Evolutionary conservation across 2,888 invertebrate genomes (phyloP).

Genomic region (Drosophila fungiperda): DNA sequence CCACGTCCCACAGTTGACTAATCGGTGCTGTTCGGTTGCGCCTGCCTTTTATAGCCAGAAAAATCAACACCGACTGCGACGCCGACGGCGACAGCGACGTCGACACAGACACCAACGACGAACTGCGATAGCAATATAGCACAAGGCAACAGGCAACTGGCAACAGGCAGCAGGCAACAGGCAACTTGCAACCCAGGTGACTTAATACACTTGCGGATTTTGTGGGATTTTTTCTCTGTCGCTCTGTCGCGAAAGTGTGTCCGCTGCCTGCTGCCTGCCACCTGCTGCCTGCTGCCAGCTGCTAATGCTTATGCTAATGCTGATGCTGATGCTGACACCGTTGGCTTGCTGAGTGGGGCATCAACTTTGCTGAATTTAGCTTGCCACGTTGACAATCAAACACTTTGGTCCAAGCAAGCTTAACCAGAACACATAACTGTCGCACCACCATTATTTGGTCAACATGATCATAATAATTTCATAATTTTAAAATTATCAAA

Average conservation of each 20-base stretch:
- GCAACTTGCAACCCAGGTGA: constrained; percentile 61
- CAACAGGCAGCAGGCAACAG: constrained; percentile 22
- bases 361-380: constrained; percentile 30
- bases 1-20: constrained; percentile 64
- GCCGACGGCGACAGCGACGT: constrained; percentile 12
- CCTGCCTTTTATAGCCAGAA: constrained; percentile 61
- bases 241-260: not conserved
- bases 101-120: not conserved
- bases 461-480: not conserved
- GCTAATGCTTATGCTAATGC: constrained; percentile 13
- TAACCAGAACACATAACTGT: not conserved
- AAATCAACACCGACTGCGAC: constrained; percentile 11
- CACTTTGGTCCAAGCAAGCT: constrained; percentile 4
- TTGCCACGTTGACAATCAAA: not conserved
- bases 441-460: not conserved
- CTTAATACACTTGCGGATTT: constrained; percentile 21
- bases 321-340: constrained; percentile 14
- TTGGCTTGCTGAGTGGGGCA: constrained; percentile 24
- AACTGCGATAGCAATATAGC: constrained; percentile 40
- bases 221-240: constrained; percentile 6
- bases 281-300: not conserved
- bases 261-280: not conserved
- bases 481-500: not conserved
- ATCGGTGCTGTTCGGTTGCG: constrained; percentile 55
- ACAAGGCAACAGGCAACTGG: constrained; percentile 62